A percentile compares a stretch with the other conserved stretches of the same genome.
These are phyloP conservation scores for Prunella fulvescens DNA, from an alignment of 2,113 vertebrate genomes.

Conservation along the genomic window DNA sequence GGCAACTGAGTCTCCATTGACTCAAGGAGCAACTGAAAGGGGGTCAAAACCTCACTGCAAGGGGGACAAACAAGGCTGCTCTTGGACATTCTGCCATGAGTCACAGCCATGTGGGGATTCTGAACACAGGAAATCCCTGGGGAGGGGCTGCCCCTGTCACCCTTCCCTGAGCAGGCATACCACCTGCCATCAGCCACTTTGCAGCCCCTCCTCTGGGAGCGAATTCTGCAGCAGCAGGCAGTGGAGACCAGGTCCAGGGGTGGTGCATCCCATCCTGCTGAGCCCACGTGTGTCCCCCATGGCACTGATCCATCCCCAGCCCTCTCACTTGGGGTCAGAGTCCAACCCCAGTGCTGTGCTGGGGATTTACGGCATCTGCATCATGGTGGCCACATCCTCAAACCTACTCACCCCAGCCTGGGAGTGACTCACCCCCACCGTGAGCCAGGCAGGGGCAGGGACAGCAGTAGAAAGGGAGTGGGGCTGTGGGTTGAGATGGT, in stretches of 20 bases:
- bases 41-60: neutral
- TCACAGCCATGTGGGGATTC: neutral
- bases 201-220: neutral
- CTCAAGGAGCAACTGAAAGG: neutral
- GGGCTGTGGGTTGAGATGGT: neutral
- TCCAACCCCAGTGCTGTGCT: rapidly evolving
- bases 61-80: neutral
- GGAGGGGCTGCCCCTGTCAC: neutral
- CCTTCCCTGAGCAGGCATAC: neutral
- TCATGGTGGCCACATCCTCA: neutral
- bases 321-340: neutral
- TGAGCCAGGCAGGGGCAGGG: neutral
- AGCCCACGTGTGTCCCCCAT: rapidly evolving
- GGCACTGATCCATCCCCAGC: neutral
- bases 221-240: neutral
- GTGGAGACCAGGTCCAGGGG: neutral
- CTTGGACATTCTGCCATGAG: neutral
- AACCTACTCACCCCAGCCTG: neutral
- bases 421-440: rapidly evolving
- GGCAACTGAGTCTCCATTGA: neutral
- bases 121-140: neutral
- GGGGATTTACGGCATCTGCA: neutral
- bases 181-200: neutral
- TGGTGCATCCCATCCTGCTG: neutral
- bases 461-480: neutral